Evolutionary conservation across 2,888 invertebrate genomes (phyloP), one percentile per base, ranked within the genome.

Genomic region (Tipula unca): DNA sequence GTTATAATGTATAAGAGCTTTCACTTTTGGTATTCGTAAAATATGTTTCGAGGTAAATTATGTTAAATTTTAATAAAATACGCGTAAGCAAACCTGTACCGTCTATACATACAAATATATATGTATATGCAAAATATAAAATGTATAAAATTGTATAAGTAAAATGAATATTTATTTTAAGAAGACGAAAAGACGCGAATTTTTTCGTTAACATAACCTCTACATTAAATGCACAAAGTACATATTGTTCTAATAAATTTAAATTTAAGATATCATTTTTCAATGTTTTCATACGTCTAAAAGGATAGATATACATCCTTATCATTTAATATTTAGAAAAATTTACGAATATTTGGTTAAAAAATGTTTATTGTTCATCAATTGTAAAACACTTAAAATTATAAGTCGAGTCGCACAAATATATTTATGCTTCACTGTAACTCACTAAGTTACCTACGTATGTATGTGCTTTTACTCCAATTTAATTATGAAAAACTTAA

Each of bases 11-110:
- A n/a, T n/a, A 25, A 69, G 69, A 69, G 69, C 69, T 69, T 69
- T 69, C 69, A 69, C 69, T 69, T 69, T 69, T 69, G 69, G 69
- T 69, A 69, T 69, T 69, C 10, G 69, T 69, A 69, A 69, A 69
- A 69, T 69, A 69, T 69, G 69, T 69, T 69, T 69, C 69, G 69
- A 69, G 69, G 20, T 25, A 69, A 69, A 69, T 69, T 69, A 69
- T 69, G 25, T 54, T 69, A 69, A 69, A 69, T 69, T 69, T 69
- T 69, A 69, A 69, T 69, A 69, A 69, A 54, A 54, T n/a, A 17
- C 48, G 17, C 48, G 10, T n/a, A 25, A 69, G 20, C 20, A 69
- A 69, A 25, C 69, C 25, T 69, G 69, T n/a, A n/a, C n/a, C n/a
- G 48, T 17, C 4, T 2, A 54, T 54, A 54, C 48, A 17, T 54